Percentiles rank a stretch among this genome's conserved stretches.
phyloP scores from a whole-genome alignment of 2,888 invertebrate species.

The Aspidiotus rigidus region DNA sequence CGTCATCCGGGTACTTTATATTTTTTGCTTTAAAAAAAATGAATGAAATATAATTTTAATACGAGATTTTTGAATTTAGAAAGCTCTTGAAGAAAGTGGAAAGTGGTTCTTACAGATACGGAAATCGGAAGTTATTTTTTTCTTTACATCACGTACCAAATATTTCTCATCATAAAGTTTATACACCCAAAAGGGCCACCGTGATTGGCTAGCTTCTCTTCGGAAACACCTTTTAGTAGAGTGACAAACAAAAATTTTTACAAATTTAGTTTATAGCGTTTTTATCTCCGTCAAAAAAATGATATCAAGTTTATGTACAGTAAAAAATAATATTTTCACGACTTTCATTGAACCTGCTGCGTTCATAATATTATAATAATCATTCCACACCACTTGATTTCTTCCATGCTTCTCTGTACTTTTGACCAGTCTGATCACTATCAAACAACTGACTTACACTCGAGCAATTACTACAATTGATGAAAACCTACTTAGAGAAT shows the following conservation, averaged over 20 bases:
- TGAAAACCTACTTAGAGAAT: too few species aligned
- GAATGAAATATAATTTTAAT: neutral
- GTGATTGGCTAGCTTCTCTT: slow-evolving; percentile 49
- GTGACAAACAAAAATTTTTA: neutral
- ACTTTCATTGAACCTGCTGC: too few species aligned
- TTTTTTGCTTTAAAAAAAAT: slow-evolving; percentile 15
- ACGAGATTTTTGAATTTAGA: neutral
- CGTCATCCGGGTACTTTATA: slow-evolving; percentile 15
- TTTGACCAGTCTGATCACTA: too few species aligned
- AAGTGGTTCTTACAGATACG: slow-evolving; percentile 14
- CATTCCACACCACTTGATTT: too few species aligned
- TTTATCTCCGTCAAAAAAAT: too few species aligned
- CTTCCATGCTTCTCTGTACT: too few species aligned
- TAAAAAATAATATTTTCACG: too few species aligned
- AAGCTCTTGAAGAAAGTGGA: neutral
- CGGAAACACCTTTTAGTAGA: slow-evolving; percentile 41
- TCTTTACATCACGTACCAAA: slow-evolving; percentile 44
- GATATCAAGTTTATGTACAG: too few species aligned
- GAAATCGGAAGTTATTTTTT: slow-evolving; percentile 30
- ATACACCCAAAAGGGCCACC: slow-evolving; percentile 60
- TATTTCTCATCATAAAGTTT: slow-evolving; percentile 52
- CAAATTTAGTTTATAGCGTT: neutral
- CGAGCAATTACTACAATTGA: too few species aligned
- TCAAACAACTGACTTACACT: too few species aligned
- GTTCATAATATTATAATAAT: too few species aligned